Evolutionary conservation across 2,888 invertebrate genomes (phyloP), one percentile per base, ranked within the genome.

Genomic region (Diarsia mendica): DNA sequence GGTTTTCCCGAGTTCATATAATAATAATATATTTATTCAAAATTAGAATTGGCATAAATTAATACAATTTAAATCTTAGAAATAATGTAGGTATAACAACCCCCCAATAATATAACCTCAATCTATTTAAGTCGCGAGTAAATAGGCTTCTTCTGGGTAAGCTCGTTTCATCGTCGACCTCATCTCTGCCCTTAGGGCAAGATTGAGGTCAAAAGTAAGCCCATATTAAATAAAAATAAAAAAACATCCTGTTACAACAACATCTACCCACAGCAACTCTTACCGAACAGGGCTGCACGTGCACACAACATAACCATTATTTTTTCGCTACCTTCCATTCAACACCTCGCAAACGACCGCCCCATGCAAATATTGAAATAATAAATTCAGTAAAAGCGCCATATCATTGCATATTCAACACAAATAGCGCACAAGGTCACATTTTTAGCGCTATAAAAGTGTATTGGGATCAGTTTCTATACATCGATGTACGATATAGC

Each of bases 401-500:
- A 76, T 84, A 63, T 75, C 83, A 85, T 86, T 80, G 82, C 74
- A 85, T 87, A 86, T 86, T 86, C 85, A 85, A 68, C 72, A 66
- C 63, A 68, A 83, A 77, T 79, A 68, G 69, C 58, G 20, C 23
- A 70, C 73, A 79, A 87, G 84, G 88, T 87, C 76, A 81, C 85
- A 80, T 81, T 85, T 28, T 77, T 76, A 69, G 73, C 71, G 71
- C 80, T 69, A 85, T 87, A 87, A 87, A 87, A 87, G 69, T 78
- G 79, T 87, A 86, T 84, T 80, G 86, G 80, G 71, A 77, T 75
- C 48, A 44, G 60, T 75, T 79, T 72, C 67, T 83, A 80, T 81
- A 77, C 67, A 67, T 76, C 79, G 66, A 82, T 80, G 73, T 84
- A 74, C 46, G 63, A 44, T 49, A 80, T 84, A 67, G 77, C 76